Evolutionary conservation across 2,113 vertebrate species (phyloP), one percentile per base, ranked within the genome.

Genomic region (Sclerurus mexicanus): DNA sequence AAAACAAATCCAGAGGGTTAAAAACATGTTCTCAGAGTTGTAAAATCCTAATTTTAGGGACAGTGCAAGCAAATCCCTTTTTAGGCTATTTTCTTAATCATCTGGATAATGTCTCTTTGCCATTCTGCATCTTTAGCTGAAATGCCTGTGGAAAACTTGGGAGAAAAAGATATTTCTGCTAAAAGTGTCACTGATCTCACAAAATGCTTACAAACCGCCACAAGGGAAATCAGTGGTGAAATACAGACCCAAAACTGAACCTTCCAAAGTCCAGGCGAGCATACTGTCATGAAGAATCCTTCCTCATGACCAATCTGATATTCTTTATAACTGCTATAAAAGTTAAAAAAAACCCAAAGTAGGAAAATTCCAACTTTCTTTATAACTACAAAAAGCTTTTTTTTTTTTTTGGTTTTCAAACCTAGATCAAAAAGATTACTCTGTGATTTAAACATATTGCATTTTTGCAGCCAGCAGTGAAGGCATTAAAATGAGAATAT

Each of bases 401-500:
- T 27, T 62, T 59, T 33, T 27, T 31, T 35, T 35, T 40, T 35
- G 2, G 10, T 78, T 95, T 91, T 85, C 49, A 73, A 56, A 35
- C 5, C 33, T 52, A 91, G 75, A 93, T 85, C 42, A 90, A 73
- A 89, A 94, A 88, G 93, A 95, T 89, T 76, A 59, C 23, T 46
- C 67, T 63, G 40, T 92, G 81, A 76, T 90, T 85, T 42, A 90
- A 85, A 50, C 31, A n/a, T 28, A 85, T 31, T 71, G 30, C 35
- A 58, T 64, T 93, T 93, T 77, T 90, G 33, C 31, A 94, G 50
- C 44, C 92, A 92, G 71, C 58, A 85, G 31, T 47, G 63, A 79
- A 90, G 89, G 39, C 66, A 87, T 81, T 76, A 85, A 91, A 77
- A 91, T 55, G 35, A 90, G 71, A 91, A 77, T 82, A 93, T 71